phyloP scores from a whole-genome alignment of 2,113 vertebrate genomes.

The Toxotes jaculatrix region DNA sequence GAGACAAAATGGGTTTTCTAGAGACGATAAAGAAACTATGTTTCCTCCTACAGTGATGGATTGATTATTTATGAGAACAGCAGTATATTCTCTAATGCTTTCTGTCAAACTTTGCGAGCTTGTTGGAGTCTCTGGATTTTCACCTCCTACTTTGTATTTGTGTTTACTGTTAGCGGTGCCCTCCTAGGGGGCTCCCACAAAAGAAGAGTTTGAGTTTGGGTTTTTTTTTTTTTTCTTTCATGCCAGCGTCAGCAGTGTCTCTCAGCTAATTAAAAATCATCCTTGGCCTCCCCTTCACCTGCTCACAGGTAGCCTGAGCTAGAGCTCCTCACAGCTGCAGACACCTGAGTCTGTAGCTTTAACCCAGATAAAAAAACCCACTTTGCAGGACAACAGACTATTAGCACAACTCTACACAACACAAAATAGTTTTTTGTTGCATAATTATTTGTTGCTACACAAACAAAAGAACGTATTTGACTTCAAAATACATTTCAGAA shows the following conservation, averaged over 20 bases:
- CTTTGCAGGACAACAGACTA: not conserved
- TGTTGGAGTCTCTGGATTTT: not conserved
- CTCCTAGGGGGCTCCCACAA: slow-evolving; percentile 8
- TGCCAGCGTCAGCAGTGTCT: slow-evolving; percentile 30
- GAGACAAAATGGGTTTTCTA: slow-evolving; percentile 27
- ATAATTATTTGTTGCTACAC: no score
- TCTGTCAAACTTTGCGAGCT: not conserved
- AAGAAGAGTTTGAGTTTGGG: not conserved
- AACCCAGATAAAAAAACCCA: no score
- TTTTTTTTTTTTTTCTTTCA: slow-evolving; percentile 1
- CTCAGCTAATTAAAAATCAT: slow-evolving; percentile 33
- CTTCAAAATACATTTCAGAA: no score
- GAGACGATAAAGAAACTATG: slow-evolving; percentile 3
- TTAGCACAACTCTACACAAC: no score
- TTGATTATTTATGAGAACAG: slow-evolving; percentile 39
- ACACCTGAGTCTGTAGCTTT: not conserved
- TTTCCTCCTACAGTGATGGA: slow-evolving; percentile 3
- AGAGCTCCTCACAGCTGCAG: not conserved
- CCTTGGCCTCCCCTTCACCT: not conserved
- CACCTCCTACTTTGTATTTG: slow-evolving; percentile 20
- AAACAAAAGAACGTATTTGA: no score
- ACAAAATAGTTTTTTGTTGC: no score
- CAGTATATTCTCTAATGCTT: slow-evolving; percentile 25
- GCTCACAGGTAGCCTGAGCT: slow-evolving; percentile 17
- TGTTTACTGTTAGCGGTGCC: not conserved